Percentiles rank a stretch among this genome's conserved stretches.
These are phyloP conservation scores for Rachycentron canadum DNA, from an alignment of 2,797 vertebrate genomes.

Conservation along the genomic window DNA sequence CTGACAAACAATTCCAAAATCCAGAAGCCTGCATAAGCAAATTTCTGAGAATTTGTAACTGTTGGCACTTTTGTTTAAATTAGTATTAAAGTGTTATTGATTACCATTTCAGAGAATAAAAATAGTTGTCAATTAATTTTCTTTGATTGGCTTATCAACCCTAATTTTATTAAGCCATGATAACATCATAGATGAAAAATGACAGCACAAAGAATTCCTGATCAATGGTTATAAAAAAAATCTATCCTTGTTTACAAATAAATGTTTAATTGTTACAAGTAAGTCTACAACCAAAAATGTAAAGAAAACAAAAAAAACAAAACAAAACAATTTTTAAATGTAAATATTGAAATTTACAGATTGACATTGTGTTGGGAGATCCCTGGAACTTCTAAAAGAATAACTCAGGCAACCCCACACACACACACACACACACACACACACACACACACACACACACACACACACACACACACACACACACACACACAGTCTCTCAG, in stretches of 20 bases:
- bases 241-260: neutral
- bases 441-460: neutral
- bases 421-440: neutral
- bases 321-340: too few species aligned
- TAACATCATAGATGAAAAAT: neutral
- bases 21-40: neutral
- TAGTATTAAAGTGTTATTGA: neutral
- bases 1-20: neutral
- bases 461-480: neutral
- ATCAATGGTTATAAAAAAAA: constrained; percentile 9
- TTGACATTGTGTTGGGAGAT: neutral
- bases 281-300: too few species aligned
- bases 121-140: neutral
- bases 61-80: neutral
- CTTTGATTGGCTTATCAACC: neutral
- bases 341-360: constrained; percentile 11
- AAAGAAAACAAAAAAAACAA: too few species aligned
- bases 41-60: neutral
- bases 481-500: neutral
- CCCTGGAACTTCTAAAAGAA: constrained; percentile 19
- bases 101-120: neutral
- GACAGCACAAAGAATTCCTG: neutral
- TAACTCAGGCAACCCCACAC: neutral
- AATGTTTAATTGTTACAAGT: neutral
- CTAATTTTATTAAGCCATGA: neutral